phyloP scores from a whole-genome alignment of 2,888 invertebrate genomes.

The Nomada goodeniana region DNA sequence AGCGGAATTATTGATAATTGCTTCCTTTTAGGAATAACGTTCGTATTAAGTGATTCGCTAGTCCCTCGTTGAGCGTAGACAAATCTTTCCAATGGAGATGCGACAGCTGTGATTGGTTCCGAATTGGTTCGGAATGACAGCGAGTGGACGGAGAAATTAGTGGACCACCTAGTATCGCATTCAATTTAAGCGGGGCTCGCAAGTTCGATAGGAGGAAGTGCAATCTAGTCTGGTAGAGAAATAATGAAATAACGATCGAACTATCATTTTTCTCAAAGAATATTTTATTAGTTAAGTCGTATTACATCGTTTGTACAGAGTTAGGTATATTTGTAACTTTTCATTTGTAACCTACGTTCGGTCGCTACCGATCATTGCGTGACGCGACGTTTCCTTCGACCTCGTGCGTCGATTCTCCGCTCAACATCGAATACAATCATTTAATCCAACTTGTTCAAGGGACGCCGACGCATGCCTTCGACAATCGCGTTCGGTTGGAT shows the following conservation, averaged over 20 bases:
- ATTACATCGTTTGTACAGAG: conserved; percentile 57
- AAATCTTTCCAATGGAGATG: no score
- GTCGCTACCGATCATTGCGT: neutral
- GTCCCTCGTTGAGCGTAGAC: no score
- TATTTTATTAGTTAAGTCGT: conserved; percentile 63
- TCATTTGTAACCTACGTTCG: conserved; percentile 7
- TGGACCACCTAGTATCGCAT: no score
- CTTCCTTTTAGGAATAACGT: no score
- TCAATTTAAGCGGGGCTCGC: neutral
- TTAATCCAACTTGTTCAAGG: neutral
- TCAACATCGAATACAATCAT: neutral
- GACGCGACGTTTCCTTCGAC: neutral
- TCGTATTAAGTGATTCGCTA: no score
- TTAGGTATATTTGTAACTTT: conserved; percentile 32
- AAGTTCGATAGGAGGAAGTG: neutral
- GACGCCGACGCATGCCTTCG: neutral
- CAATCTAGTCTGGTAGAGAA: conserved; percentile 7
- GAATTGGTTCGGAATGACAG: neutral
- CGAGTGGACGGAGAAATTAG: no score
- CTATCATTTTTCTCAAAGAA: conserved; percentile 59
- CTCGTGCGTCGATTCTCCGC: neutral
- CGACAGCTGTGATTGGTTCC: neutral
- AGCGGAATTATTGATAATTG: no score
- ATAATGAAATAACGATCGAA: neutral
- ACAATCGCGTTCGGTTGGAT: neutral